These are phyloP conservation scores for Antrozous pallidus DNA, from an alignment of 2,797 vertebrate species.

Conservation along the genomic window DNA sequence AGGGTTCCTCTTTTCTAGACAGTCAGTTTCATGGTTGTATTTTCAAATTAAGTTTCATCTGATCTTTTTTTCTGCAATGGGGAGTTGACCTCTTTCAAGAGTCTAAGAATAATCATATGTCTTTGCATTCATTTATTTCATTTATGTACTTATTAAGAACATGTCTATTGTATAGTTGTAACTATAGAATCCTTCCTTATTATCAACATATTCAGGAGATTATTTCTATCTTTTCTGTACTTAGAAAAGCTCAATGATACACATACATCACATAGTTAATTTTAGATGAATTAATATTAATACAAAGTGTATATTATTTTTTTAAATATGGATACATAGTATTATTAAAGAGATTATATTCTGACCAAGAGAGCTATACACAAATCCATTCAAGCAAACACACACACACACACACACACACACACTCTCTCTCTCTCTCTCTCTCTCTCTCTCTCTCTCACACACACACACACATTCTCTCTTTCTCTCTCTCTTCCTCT, in stretches of 20 bases:
- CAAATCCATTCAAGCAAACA: neutral
- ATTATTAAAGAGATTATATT: conserved; percentile 39
- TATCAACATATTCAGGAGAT: neutral
- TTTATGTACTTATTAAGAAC: neutral
- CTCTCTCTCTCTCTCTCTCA: neutral
- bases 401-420: neutral
- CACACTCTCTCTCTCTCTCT: too few relatives aligned
- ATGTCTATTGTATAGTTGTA: neutral
- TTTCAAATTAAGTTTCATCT: neutral
- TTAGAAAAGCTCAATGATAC: conserved; percentile 19
- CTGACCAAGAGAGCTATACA: neutral
- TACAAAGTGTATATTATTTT: conserved; percentile 29
- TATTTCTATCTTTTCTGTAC: neutral
- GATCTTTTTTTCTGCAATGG: neutral
- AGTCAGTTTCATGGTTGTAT: neutral
- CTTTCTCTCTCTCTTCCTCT: too few relatives aligned
- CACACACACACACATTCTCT: neutral
- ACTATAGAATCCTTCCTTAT: neutral
- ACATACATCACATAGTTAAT: neutral
- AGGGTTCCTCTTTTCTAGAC: neutral
- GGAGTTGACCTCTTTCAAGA: neutral
- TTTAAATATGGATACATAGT: conserved; percentile 9
- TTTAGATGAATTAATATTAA: conserved; percentile 54
- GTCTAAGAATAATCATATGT: neutral
- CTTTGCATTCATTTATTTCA: neutral